A percentile compares a stretch with the other conserved stretches of the same genome.
phyloP scores from a whole-genome alignment of 2,888 invertebrate species.

The Embidobia sp. region DNA sequence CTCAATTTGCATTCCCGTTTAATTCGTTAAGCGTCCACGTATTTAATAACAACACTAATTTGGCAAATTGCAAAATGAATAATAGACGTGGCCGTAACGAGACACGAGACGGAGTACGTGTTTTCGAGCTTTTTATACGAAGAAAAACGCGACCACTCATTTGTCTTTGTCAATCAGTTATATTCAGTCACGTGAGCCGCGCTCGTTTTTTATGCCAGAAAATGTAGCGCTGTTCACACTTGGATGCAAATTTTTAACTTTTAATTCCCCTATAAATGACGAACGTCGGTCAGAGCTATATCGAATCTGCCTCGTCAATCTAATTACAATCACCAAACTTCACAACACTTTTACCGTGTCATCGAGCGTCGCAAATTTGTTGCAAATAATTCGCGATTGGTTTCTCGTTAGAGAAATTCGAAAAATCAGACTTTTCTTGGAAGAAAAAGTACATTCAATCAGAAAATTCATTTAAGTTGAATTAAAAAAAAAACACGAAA shows the following conservation, averaged over 20 bases:
- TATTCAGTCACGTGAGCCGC: slow-evolving; percentile 14
- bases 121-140: slow-evolving; percentile 29
- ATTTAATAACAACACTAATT: slow-evolving; percentile 36
- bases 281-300: background rate
- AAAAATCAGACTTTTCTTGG: too few relatives aligned
- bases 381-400: background rate
- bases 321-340: slow-evolving; percentile 1
- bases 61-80: slow-evolving; percentile 37
- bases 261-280: slow-evolving; percentile 11
- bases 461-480: too few relatives aligned
- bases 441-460: too few relatives aligned
- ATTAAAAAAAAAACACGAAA: too few relatives aligned
- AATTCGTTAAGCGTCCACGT: slow-evolving; percentile 30
- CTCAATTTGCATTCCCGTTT: slow-evolving; percentile 16
- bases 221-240: slow-evolving; percentile 2
- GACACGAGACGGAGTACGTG: slow-evolving; percentile 10
- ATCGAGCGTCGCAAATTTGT: background rate
- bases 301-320: background rate
- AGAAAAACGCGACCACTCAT: slow-evolving; percentile 25
- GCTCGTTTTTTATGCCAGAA: slow-evolving; percentile 13
- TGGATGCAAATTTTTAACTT: slow-evolving; percentile 12
- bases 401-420: too few relatives aligned
- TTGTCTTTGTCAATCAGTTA: slow-evolving; percentile 43
- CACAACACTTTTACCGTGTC: background rate
- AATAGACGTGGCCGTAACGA: slow-evolving; percentile 20